Percentiles rank a stretch among this genome's conserved stretches.
phyloP scores from a whole-genome alignment of 2,797 vertebrate genomes.

The Sebastes matsubarae region DNA sequence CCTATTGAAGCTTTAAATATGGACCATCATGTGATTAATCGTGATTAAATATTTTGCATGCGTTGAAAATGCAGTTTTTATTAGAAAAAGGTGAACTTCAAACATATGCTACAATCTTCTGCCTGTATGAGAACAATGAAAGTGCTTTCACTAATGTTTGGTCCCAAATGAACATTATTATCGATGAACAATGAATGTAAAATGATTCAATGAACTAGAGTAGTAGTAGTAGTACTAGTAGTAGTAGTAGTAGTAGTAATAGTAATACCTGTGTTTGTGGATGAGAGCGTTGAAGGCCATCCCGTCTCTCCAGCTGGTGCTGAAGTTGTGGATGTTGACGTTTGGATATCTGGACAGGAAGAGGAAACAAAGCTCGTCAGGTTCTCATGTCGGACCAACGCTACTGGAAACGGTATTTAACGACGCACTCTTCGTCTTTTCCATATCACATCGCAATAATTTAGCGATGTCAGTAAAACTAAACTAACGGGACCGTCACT shows the following conservation, averaged over 20 bases:
- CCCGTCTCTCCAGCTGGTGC: constrained; percentile 95
- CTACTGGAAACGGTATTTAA: background rate
- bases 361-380: background rate
- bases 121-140: background rate
- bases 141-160: background rate
- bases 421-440: background rate
- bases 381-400: background rate
- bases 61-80: too few relatives aligned
- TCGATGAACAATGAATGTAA: background rate
- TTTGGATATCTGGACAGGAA: constrained; percentile 89
- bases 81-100: background rate
- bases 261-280: constrained; percentile 90
- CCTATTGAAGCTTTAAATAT: too few relatives aligned
- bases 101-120: background rate
- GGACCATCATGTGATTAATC: too few relatives aligned
- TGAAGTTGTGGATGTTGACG: constrained; percentile 97
- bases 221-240: background rate
- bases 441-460: background rate
- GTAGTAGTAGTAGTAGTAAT: background rate
- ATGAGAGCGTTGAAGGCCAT: constrained; percentile 98
- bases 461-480: background rate
- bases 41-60: too few relatives aligned
- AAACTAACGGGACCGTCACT: background rate
- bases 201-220: background rate
- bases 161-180: background rate